Conservation (phyloP, 2,888 invertebrate genomes). For the Cremastinae sp. region DNA sequence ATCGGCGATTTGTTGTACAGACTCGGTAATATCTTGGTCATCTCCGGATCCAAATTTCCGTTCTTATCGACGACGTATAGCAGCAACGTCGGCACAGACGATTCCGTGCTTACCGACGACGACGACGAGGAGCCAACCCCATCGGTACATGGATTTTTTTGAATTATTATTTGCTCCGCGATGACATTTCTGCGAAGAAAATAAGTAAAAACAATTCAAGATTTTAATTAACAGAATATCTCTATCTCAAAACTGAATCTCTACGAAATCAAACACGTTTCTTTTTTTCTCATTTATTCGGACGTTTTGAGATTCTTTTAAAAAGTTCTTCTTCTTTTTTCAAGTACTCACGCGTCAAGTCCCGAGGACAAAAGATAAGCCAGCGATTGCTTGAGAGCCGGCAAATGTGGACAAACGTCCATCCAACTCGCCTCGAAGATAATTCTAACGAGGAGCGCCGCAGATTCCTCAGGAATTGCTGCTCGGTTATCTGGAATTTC, state of each 20-base stretch:
- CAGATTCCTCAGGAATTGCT: constrained; percentile 64
- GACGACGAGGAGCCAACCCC: too few relatives aligned
- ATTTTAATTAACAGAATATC: too few relatives aligned
- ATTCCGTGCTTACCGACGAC: constrained; percentile 59
- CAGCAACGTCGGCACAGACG: constrained; percentile 67
- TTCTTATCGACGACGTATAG: constrained; percentile 74
- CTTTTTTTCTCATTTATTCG: too few relatives aligned
- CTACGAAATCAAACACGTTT: too few relatives aligned
- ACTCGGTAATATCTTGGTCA: constrained; percentile 74
- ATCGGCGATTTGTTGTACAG: constrained; percentile 69
- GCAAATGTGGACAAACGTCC: constrained; percentile 72
- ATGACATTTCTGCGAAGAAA: constrained; percentile 71
- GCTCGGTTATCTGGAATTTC: constrained; percentile 6
- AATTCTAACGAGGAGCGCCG: constrained; percentile 70
- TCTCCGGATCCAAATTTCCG: constrained; percentile 70
- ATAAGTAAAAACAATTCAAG: too few relatives aligned
- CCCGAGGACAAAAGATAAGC: constrained; percentile 68
- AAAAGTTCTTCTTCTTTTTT: constrained; percentile 20
- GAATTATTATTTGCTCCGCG: constrained; percentile 70
- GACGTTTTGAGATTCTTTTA: too few relatives aligned
- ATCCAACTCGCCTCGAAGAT: constrained; percentile 70
- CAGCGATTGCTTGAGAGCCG: constrained; percentile 66
- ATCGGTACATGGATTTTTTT: constrained; percentile 72
- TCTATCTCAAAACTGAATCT: too few relatives aligned
- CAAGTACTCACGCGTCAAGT: constrained; percentile 68